Conservation (phyloP, 1,140 invertebrate species). For the Phthorimaea operculella region DNA sequence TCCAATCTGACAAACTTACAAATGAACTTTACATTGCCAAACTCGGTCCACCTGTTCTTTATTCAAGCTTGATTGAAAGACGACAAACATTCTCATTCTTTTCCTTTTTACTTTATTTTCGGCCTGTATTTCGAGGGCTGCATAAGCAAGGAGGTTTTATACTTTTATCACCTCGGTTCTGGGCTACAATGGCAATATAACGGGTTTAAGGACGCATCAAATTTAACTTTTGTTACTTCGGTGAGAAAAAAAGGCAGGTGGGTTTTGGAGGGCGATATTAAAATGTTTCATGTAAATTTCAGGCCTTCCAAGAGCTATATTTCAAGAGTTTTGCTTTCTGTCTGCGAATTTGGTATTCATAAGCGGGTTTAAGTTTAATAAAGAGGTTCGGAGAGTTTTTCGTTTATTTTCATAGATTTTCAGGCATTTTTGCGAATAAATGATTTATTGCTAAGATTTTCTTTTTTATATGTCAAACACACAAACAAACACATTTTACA, state of each 20-base stretch:
- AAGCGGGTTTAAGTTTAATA: slow-evolving; percentile 34
- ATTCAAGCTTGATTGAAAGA: slow-evolving; percentile 27
- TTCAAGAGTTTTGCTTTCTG: slow-evolving; percentile 37
- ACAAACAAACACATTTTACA: too few species aligned
- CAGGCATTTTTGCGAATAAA: too few species aligned
- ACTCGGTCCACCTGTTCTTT: slow-evolving; percentile 11
- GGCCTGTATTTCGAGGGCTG: slow-evolving; percentile 8
- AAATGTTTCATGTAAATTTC: slow-evolving; percentile 58
- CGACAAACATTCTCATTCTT: slow-evolving; percentile 9
- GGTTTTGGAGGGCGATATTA: slow-evolving; percentile 35
- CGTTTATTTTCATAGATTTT: not conserved
- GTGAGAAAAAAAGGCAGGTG: slow-evolving; percentile 54
- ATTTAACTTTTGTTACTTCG: slow-evolving; percentile 36
- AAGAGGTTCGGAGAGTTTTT: slow-evolving; percentile 24
- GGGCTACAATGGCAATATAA: slow-evolving; percentile 16
- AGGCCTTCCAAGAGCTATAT: slow-evolving; percentile 38
- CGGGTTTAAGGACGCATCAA: slow-evolving; percentile 39
- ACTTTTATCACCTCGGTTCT: slow-evolving; percentile 6
- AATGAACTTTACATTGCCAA: slow-evolving; percentile 7
- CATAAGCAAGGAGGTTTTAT: slow-evolving; percentile 4
- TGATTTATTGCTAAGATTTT: too few species aligned
- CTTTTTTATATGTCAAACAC: too few species aligned
- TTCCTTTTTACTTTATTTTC: slow-evolving; percentile 8
- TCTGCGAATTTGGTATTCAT: slow-evolving; percentile 47
- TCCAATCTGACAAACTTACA: too few species aligned